These are phyloP conservation scores for Pampus argenteus DNA, from an alignment of 2,797 vertebrate species.

Conservation along the genomic window DNA sequence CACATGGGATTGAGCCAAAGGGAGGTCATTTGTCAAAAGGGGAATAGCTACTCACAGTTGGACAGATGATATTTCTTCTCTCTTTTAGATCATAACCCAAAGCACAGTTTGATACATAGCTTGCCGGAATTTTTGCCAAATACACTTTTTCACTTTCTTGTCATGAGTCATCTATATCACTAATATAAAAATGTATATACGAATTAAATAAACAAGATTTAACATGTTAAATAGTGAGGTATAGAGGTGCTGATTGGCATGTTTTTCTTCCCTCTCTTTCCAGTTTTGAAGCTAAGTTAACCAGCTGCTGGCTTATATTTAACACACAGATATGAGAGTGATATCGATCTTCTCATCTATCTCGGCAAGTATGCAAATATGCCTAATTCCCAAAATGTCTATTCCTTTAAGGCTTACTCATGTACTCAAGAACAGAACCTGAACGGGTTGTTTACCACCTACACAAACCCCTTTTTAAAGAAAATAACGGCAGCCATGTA, in stretches of 20 bases:
- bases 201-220: too few relatives aligned
- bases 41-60: constrained; percentile 2
- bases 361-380: background rate
- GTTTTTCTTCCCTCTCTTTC: too few relatives aligned
- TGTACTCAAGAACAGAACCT: constrained; percentile 8
- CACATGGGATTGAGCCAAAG: constrained; percentile 10
- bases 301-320: background rate
- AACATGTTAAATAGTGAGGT: background rate
- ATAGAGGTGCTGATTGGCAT: background rate
- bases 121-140: background rate
- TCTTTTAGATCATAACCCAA: constrained; percentile 15
- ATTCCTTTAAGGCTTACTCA: constrained; percentile 17
- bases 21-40: constrained; percentile 8
- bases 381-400: constrained; percentile 1
- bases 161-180: too few relatives aligned
- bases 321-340: background rate
- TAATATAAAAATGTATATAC: too few relatives aligned
- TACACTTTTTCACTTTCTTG: background rate
- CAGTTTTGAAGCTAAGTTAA: too few relatives aligned
- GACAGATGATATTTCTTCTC: background rate
- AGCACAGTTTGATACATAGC: background rate
- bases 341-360: background rate
- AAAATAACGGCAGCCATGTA: constrained; percentile 36
- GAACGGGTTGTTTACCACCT: constrained; percentile 32
- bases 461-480: constrained; percentile 9